Conservation (phyloP, 2,113 vertebrate genomes). For the Microcebus murinus region DNA sequence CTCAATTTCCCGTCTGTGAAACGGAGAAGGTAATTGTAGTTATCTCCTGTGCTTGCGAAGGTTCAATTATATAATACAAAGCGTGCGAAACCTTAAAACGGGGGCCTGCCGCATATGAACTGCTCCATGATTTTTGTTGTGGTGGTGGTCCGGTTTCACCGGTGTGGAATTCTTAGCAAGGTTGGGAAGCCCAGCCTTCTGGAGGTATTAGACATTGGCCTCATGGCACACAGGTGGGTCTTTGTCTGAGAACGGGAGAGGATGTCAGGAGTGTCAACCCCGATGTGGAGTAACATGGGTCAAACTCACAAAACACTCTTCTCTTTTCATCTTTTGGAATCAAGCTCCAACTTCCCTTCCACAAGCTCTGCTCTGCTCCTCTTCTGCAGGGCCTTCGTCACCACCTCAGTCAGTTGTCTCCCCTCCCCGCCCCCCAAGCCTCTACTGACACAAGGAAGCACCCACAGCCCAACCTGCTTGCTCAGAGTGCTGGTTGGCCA, state of each 20-base stretch:
- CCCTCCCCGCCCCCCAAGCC: neutral
- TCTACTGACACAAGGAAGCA: neutral
- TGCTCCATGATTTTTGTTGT: neutral
- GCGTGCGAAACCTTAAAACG: neutral
- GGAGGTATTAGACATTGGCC: neutral
- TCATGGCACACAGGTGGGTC: neutral
- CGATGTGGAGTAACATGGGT: neutral
- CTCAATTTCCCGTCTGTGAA: neutral
- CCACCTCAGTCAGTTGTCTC: neutral
- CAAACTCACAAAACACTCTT: neutral
- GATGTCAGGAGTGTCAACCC: neutral
- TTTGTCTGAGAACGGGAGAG: neutral
- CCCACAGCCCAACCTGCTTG: neutral
- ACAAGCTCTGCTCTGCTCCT: neutral
- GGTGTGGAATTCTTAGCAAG: neutral
- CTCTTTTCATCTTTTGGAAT: neutral
- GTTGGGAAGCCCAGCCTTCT: neutral
- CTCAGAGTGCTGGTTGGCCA: neutral
- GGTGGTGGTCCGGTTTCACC: neutral
- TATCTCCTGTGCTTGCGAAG: fast-evolving
- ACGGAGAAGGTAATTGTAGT: too few relatives aligned
- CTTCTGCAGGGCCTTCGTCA: neutral
- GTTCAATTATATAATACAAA: neutral
- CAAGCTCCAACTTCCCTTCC: neutral
- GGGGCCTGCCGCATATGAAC: neutral